Conservation (phyloP, 2,113 vertebrate species). For the Dermatemys mawii region DNA sequence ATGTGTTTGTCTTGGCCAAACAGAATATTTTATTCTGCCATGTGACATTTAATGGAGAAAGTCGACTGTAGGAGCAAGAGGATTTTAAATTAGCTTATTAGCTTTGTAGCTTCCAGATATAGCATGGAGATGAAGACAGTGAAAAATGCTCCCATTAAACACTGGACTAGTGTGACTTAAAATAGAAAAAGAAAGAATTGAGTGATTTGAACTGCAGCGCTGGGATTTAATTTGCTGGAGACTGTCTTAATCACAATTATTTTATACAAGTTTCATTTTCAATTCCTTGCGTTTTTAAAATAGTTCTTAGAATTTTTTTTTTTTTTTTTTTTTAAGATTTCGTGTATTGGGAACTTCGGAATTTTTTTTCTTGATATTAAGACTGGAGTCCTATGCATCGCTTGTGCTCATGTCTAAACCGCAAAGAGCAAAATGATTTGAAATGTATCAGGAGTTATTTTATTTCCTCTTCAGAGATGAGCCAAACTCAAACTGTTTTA, state of each 20-base stretch:
- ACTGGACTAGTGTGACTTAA: neutral
- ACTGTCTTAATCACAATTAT: neutral
- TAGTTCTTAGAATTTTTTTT: neutral
- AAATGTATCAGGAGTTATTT: neutral
- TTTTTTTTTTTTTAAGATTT: neutral
- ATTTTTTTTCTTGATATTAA: neutral
- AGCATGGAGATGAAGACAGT: neutral
- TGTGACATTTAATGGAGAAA: neutral
- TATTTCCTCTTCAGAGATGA: neutral
- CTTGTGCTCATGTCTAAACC: neutral
- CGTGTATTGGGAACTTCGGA: neutral
- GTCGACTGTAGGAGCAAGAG: neutral
- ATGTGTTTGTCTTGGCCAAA: neutral
- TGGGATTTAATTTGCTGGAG: neutral
- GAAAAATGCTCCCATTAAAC: neutral
- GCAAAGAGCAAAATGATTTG: neutral
- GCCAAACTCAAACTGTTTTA: neutral
- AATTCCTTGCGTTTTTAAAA: neutral
- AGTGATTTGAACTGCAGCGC: neutral
- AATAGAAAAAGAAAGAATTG: neutral
- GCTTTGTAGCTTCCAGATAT: neutral
- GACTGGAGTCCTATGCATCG: neutral
- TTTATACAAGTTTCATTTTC: neutral
- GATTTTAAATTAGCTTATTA: neutral
- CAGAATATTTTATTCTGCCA: neutral